phyloP scores from a whole-genome alignment of 1,140 invertebrate species.

The Pseudomyrmex flavicornis region DNA sequence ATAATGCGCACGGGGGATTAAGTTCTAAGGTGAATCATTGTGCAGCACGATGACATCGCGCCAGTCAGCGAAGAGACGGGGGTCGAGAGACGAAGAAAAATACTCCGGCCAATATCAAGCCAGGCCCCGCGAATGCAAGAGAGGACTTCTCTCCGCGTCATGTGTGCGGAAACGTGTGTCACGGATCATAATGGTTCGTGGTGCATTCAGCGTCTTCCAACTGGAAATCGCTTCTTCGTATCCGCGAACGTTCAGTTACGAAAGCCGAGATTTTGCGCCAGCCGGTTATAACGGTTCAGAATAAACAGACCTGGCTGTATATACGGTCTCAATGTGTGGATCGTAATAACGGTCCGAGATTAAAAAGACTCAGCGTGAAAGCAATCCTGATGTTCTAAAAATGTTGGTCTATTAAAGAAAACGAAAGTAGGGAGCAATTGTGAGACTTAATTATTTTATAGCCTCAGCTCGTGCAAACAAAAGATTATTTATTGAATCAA shows the following conservation, averaged over 20 bases:
- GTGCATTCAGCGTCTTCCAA: constrained; percentile 60
- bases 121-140: constrained; percentile 12
- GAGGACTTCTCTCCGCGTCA: constrained; percentile 10
- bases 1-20: constrained; percentile 14
- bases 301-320: constrained; percentile 37
- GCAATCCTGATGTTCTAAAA: not conserved
- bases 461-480: not conserved
- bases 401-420: not conserved
- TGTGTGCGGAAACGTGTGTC: constrained; percentile 41
- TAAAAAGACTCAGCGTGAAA: constrained; percentile 3
- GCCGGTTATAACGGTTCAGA: constrained; percentile 38
- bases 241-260: constrained; percentile 44
- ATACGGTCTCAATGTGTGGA: constrained; percentile 1
- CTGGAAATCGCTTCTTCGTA: constrained; percentile 63
- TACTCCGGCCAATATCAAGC: constrained; percentile 47
- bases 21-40: constrained; percentile 1
- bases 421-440: too few species aligned
- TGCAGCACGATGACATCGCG: constrained; percentile 5
- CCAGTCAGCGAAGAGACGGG: not conserved
- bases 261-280: constrained; percentile 48
- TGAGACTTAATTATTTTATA: too few species aligned
- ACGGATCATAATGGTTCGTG: constrained; percentile 45
- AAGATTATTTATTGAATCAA: not conserved
- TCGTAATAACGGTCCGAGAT: constrained; percentile 26
- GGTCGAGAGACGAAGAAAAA: constrained; percentile 34